These are phyloP conservation scores for Eupithecia exiguata DNA, from an alignment of 2,888 invertebrate genomes.

Conservation along the genomic window DNA sequence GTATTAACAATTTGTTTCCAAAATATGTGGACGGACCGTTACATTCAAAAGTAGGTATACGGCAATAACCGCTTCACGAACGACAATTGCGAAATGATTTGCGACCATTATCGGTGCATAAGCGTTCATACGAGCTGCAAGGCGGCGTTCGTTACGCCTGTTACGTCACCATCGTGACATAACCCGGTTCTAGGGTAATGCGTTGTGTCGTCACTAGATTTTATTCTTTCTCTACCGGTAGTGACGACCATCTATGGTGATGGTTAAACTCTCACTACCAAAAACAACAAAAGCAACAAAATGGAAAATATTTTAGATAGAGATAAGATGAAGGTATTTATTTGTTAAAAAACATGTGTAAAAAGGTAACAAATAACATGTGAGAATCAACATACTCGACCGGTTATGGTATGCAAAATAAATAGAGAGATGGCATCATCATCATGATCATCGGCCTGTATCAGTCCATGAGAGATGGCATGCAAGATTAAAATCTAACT, in stretches of 20 bases:
- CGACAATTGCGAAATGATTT: constrained; percentile 42
- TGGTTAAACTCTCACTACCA: background rate
- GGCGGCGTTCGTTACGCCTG: constrained; percentile 46
- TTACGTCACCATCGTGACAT: constrained; percentile 63
- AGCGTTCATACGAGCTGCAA: constrained; percentile 31
- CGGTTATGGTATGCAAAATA: too few species aligned
- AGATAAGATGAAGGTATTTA: too few species aligned
- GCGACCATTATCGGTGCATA: constrained; percentile 40
- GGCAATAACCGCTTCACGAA: constrained; percentile 32
- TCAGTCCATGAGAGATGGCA: too few species aligned
- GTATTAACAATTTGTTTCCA: background rate
- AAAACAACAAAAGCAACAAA: background rate
- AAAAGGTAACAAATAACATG: too few species aligned
- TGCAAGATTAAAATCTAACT: too few species aligned
- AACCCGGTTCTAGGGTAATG: constrained; percentile 49
- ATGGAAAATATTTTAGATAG: background rate
- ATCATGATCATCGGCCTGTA: too few species aligned
- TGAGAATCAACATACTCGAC: too few species aligned
- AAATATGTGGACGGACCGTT: background rate
- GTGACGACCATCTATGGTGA: constrained; percentile 1
- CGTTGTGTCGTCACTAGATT: constrained; percentile 50
- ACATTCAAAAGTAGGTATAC: background rate
- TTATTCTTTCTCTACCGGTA: constrained; percentile 25
- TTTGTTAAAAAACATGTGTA: too few species aligned
- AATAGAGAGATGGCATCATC: too few species aligned